phyloP scores from a whole-genome alignment of 2,888 invertebrate species.

The Phyllotreta striolata region DNA sequence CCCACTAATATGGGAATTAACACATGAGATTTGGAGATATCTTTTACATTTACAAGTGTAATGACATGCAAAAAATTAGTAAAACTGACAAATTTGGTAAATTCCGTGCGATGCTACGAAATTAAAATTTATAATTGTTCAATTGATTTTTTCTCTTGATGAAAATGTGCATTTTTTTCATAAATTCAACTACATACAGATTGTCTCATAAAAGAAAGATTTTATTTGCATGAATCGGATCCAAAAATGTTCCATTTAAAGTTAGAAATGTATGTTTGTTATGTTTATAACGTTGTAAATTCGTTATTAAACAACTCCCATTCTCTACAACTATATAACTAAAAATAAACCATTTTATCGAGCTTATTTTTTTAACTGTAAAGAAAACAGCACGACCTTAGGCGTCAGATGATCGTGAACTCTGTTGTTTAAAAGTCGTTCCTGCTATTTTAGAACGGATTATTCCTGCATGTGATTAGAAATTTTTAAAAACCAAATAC shows the following conservation, averaged over 20 bases:
- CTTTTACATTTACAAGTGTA: slow-evolving; percentile 28
- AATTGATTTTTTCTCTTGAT: neutral
- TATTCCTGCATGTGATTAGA: slow-evolving; percentile 3
- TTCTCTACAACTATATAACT: slow-evolving; percentile 19
- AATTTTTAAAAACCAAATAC: too few relatives aligned
- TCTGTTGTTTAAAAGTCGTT: slow-evolving; percentile 25
- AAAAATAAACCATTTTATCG: slow-evolving; percentile 38
- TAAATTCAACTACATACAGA: too few relatives aligned
- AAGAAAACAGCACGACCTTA: slow-evolving; percentile 33
- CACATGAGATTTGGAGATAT: slow-evolving; percentile 50
- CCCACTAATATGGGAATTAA: slow-evolving; percentile 48
- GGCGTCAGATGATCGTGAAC: slow-evolving; percentile 29
- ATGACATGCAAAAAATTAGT: slow-evolving; percentile 34
- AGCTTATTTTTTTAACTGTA: slow-evolving; percentile 34
- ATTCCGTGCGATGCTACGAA: slow-evolving; percentile 19
- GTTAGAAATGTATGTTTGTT: too few relatives aligned
- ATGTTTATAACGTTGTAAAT: too few relatives aligned
- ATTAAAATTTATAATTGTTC: slow-evolving; percentile 25
- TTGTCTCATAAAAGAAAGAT: too few relatives aligned
- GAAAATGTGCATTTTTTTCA: too few relatives aligned
- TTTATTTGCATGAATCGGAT: too few relatives aligned
- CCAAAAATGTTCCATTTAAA: too few relatives aligned
- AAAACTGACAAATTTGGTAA: slow-evolving; percentile 23
- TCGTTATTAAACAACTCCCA: slow-evolving; percentile 31
- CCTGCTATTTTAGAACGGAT: neutral